Base-by-base conservation (phyloP, 2,888 invertebrate species). In the Osmoderma eremita region DNA sequence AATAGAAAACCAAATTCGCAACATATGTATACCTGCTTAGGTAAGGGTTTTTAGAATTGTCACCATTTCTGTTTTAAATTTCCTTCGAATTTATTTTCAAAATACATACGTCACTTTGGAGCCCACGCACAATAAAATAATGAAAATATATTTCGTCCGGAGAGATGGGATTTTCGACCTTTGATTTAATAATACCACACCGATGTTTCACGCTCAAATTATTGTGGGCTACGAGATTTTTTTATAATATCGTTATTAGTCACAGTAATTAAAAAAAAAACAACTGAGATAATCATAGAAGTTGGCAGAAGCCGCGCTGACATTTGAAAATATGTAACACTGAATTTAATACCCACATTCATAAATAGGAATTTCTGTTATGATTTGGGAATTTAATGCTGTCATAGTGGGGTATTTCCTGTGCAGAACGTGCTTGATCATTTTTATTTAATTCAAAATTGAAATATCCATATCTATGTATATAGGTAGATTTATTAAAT, bases 221-320 rank as follows among this genome's bases (percentile, higher is more conserved):
- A 42, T 45, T 30, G 8, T 24, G 17, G 3, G 3, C 30, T 6
- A 30, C 10, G 10, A 24, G 8, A 12, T 38, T 54, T 61, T 61
- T 61, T 45, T 45, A 39, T 42, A 24, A 61, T 17, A 45, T 45
- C 24, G 8, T 17, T 45, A 61, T 61, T 45, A 22, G 45, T 45
- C 58, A 45, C 45, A 61, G 58, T 61, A 61, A 61, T 61, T 61
- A 61, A 45, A 58, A 58, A 61, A 45, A 58, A 30, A 42, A 45
- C 30, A n/a, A n/a, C 58, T 30, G 30, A 13, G 45, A 24, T 61
- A 61, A 45, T 61, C 45, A 45, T 61, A 61, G 58, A 61, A 45
- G 58, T 61, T 61, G 58, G 58, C 58, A 58, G 45, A 45, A 45
- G 42, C 41, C 10, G 18, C 24, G 13, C 30, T 30, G 30, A 6